Base-by-base conservation (phyloP, 2,888 invertebrate genomes). In the Silvanus unidentatus region DNA sequence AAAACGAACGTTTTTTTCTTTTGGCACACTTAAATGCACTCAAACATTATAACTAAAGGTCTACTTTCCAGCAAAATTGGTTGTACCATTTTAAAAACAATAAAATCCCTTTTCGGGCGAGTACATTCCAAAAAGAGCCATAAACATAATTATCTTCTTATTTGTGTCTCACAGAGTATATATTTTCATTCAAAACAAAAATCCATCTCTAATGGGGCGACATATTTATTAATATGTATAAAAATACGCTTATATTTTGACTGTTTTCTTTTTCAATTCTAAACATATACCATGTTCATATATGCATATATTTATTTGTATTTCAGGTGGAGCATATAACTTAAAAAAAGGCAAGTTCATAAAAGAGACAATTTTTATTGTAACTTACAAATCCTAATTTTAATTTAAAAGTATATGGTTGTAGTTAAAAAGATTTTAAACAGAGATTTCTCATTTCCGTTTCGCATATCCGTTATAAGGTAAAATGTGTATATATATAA, bases 1-100 rank as follows among this genome's bases (percentile, higher is more conserved):
- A 22, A 22, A 22, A 22, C 3, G 8, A 22, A 12, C 28, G 8
- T 28, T 10, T 6, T 12, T 10, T 39, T 27, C 5, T 40, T 60
- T 59, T 64, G 62, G 61, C 64, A 63, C 57, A 64, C 60, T 61
- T 63, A 60, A 58, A 53, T 4, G n/a, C 15, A 13, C 13, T 11
- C n/a, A n/a, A n/a, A n/a, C n/a, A n/a, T n/a, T n/a, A n/a, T n/a
- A n/a, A n/a, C n/a, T 9, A 15, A 37, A 37, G 37, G 37, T 37
- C 37, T 37, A 37, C 37, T 37, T 37, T 37, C 37, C n/a, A 15
- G 9, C 15, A 12, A 37, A 37, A 9, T 16, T 22, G 3, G 22
- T 22, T 22, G 4, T 22, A 22, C 22, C 8, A 22, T 22, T 22
- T 22, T 22, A 8, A 22, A 22, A 22, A 22, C 22, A 22, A 22